Evolutionary conservation across 2,113 vertebrate species (phyloP), one percentile per base, ranked within the genome.

Genomic region (Silurus glanis): DNA sequence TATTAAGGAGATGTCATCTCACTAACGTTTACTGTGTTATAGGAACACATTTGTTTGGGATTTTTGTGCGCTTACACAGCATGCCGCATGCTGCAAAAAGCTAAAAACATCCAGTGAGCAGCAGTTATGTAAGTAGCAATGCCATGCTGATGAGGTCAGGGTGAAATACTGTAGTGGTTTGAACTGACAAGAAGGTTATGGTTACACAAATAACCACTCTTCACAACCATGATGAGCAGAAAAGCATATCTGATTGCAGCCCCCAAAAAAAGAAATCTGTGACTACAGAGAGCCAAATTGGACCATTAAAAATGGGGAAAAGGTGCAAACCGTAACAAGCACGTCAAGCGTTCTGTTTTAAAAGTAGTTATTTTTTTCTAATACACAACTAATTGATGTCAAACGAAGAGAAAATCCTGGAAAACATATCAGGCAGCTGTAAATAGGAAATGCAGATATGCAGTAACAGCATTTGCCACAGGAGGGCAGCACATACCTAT

Each of bases 391-490:
- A 10, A 47, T 47, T 47, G 10, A 49, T 5, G 49, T 21, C 45
- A 74, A 74, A 19, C 71, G 47, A 67, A 13, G 53, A 7, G 12
- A 51, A 51, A 67, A 67, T 0, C 19, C 9, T 61, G 45, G n/a
- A 49, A 13, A 82, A 82, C 37, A 21, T 9, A 4, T 0, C 14
- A 10, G 6, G 4, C 19, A 13, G 0, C 21, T 13, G 59, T n/a
- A 49, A 16, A 66, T 17, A 66, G 21, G 7, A 66, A 51, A 49
- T 51, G 64, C 10, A 82, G 0, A 19, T 37, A 25, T 28, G 58
- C 53, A 85, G 47, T 85, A 85, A 78, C 49, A 64, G 5, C 21
- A 67, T 6, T 23, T 10, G 25, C 61, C 83, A 85, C 59, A 85
- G 4, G 74, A 28, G 6, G 61, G 25, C 83, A 67, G 72, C 45